Percentiles rank a stretch among this genome's conserved stretches.
phyloP scores from a whole-genome alignment of 1,140 invertebrate genomes.

The Zeugodacus cucurbitae region DNA sequence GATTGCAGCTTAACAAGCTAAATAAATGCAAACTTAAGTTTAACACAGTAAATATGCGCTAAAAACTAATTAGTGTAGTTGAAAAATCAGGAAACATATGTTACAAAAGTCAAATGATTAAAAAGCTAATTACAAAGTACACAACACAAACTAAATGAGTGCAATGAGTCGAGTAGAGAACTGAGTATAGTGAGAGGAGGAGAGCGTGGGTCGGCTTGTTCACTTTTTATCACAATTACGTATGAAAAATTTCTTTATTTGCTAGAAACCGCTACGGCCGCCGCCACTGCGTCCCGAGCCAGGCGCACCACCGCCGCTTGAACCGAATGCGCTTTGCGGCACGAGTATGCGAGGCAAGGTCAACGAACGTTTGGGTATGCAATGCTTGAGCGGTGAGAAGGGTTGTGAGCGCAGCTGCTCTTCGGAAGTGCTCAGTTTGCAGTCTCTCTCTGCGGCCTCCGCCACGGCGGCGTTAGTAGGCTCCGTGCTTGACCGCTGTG shows the following conservation, averaged over 20 bases:
- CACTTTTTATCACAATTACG: conserved; percentile 66
- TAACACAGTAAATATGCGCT: not conserved
- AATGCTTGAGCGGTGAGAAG: conserved; percentile 47
- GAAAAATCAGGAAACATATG: conserved; percentile 57
- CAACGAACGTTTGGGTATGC: conserved; percentile 56
- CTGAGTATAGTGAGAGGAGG: not conserved
- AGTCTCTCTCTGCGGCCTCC: not conserved
- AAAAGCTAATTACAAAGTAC: conserved; percentile 28
- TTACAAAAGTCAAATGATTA: conserved; percentile 57
- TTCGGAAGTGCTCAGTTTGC: conserved; percentile 37
- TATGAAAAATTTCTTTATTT: conserved; percentile 66
- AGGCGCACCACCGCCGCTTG: conserved; percentile 45
- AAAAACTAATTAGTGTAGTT: not conserved
- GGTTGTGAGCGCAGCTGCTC: not conserved
- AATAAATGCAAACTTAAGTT: conserved; percentile 29
- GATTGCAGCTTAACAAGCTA: not conserved
- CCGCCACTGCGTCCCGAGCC: conserved; percentile 40
- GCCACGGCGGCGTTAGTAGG: too few relatives aligned
- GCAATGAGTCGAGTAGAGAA: not conserved
- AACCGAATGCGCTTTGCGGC: conserved; percentile 47
- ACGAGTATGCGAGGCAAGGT: conserved; percentile 59
- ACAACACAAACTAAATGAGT: not conserved
- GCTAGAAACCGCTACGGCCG: conserved; percentile 60
- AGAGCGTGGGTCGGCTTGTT: conserved; percentile 34
- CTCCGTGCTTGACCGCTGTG: too few relatives aligned